phyloP scores from a whole-genome alignment of 2,888 invertebrate species.

The Hydriomena furcata region DNA sequence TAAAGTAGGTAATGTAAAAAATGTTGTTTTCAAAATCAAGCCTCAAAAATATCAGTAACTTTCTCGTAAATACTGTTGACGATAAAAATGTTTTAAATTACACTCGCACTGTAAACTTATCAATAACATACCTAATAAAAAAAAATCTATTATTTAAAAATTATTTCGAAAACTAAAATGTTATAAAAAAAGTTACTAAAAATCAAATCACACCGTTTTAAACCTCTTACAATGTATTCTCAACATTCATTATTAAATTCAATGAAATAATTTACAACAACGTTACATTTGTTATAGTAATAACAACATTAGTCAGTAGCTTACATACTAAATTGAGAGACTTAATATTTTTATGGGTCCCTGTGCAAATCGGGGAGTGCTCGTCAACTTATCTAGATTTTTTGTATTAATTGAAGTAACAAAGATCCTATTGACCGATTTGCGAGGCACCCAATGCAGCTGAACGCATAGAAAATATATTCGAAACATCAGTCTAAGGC shows the following conservation, averaged over 20 bases:
- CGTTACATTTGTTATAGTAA: conserved; percentile 68
- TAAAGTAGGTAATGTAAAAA: conserved; percentile 17
- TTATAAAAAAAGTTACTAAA: conserved; percentile 57
- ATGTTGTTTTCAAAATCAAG: conserved; percentile 53
- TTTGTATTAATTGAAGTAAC: too few species aligned
- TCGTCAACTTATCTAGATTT: too few species aligned
- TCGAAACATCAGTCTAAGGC: conserved; percentile 81
- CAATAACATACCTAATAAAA: conserved; percentile 33
- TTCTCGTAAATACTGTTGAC: conserved; percentile 64
- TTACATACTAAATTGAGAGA: conserved; percentile 57
- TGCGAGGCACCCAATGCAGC: conserved; percentile 7
- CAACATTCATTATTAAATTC: conserved; percentile 70
- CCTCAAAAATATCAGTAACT: conserved; percentile 71
- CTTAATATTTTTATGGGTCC: conserved; percentile 46
- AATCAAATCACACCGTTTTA: conserved; percentile 68
- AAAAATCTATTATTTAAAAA: conserved; percentile 48
- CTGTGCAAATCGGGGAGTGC: conserved; percentile 7
- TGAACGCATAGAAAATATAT: conserved; percentile 60
- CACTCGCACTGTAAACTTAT: conserved; percentile 58
- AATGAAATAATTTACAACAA: conserved; percentile 79
- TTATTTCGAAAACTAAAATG: conserved; percentile 53
- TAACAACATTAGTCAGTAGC: conserved; percentile 71
- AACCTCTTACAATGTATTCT: conserved; percentile 57
- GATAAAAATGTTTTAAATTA: conserved; percentile 48
- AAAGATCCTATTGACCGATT: neutral